Evolutionary conservation across 1,140 invertebrate species (phyloP).

Genomic region (Tribolium castaneum): DNA sequence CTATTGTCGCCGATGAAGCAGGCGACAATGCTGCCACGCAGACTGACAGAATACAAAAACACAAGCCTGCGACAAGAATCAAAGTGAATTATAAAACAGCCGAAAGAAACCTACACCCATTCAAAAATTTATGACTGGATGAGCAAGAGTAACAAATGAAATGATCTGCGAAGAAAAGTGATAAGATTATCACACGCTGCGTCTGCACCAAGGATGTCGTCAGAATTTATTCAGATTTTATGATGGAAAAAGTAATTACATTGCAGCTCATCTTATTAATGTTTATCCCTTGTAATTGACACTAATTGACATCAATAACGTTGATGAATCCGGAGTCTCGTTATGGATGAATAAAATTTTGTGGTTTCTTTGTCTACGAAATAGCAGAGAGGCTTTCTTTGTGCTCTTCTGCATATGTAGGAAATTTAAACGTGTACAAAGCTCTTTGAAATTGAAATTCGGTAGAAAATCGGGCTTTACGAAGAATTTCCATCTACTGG

Average conservation of each 20-base stretch:
- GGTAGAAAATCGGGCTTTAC: neutral
- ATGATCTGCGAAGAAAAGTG: neutral
- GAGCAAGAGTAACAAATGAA: neutral
- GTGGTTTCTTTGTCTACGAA: slow-evolving; percentile 19
- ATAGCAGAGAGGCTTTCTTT: neutral
- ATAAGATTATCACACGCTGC: neutral
- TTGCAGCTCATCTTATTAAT: slow-evolving; percentile 9
- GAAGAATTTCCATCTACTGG: neutral
- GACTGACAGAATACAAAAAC: slow-evolving; percentile 3
- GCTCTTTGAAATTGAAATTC: neutral
- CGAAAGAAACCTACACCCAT: neutral
- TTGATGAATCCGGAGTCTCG: neutral
- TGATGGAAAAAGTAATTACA: neutral
- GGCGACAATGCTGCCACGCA: neutral
- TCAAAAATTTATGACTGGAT: neutral
- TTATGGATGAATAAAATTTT: slow-evolving; percentile 12
- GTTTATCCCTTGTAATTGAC: slow-evolving; percentile 19
- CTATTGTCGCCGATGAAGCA: slow-evolving; percentile 16
- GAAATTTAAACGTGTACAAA: neutral
- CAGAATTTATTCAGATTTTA: slow-evolving; percentile 4
- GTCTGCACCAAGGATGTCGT: neutral
- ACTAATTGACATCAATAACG: slow-evolving; percentile 26
- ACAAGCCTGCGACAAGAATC: neutral
- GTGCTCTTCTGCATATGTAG: neutral
- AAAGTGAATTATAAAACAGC: slow-evolving; percentile 1